Conservation (phyloP, 2,888 invertebrate genomes). For the Netelia virgata region DNA sequence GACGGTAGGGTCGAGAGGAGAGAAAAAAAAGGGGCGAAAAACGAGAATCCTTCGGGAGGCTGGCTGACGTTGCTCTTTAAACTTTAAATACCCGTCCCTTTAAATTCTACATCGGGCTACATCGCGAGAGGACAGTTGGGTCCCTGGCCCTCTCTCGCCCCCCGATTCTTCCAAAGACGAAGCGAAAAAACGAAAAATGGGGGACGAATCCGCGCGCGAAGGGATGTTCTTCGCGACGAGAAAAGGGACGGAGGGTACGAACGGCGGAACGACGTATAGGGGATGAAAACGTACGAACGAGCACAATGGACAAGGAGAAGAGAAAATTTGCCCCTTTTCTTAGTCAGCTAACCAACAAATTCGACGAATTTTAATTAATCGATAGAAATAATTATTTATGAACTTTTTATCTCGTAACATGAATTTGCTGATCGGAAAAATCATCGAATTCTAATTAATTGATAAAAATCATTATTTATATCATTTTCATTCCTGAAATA, state of each 20-base stretch:
- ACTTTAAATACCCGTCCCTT: conserved; percentile 74
- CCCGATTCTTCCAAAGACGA: conserved; percentile 36
- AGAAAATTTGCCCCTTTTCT: background rate
- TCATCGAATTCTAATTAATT: too few species aligned
- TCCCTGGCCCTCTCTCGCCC: conserved; percentile 3
- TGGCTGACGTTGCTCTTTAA: conserved; percentile 68
- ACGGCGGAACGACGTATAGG: conserved; percentile 27
- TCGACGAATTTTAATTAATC: too few species aligned
- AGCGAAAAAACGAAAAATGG: conserved; percentile 35
- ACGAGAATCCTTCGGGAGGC: conserved; percentile 53
- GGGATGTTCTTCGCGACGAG: conserved; percentile 59
- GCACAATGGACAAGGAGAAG: background rate
- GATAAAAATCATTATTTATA: too few species aligned
- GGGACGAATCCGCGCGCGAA: conserved; percentile 25
- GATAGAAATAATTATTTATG: too few species aligned
- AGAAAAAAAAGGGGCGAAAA: conserved; percentile 50
- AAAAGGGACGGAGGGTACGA: conserved; percentile 53
- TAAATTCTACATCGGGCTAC: conserved; percentile 69
- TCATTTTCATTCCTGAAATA: too few species aligned
- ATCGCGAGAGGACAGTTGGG: conserved; percentile 64
- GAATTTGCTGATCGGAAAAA: too few species aligned
- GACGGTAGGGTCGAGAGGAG: conserved; percentile 34
- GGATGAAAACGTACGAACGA: conserved; percentile 41
- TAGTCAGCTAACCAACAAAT: too few species aligned
- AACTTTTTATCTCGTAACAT: too few species aligned